phyloP scores from a whole-genome alignment of 2,888 invertebrate species.

The Anoplius nigerrimus region DNA sequence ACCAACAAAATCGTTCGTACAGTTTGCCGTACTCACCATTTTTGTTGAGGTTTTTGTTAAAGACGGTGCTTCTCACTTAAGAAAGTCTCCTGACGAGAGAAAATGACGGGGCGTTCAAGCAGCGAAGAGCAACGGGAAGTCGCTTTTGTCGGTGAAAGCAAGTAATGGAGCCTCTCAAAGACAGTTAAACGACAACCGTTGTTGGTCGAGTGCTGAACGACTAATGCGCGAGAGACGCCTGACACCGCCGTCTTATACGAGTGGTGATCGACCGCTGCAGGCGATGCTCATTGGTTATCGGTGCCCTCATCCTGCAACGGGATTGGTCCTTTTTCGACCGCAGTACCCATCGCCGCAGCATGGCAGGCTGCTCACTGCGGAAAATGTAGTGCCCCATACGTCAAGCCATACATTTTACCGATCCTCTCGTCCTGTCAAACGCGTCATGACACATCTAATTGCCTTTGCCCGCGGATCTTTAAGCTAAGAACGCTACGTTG shows the following conservation, averaged over 20 bases:
- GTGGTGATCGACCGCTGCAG: constrained; percentile 33
- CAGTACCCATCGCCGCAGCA: constrained; percentile 34
- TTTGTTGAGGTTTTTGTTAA: constrained; percentile 29
- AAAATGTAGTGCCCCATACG: constrained; percentile 33
- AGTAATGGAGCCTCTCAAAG: constrained; percentile 47
- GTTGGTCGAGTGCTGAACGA: constrained; percentile 36
- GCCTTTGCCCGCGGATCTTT: too few relatives aligned
- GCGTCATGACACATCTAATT: too few relatives aligned
- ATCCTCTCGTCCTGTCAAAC: too few relatives aligned
- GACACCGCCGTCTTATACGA: constrained; percentile 34
- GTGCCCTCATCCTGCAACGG: constrained; percentile 26
- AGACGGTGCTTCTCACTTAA: constrained; percentile 16
- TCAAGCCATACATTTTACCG: too few relatives aligned
- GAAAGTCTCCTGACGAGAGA: neutral
- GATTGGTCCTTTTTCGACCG: constrained; percentile 39
- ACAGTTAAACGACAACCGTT: constrained; percentile 28
- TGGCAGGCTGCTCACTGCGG: constrained; percentile 18
- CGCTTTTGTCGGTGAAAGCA: constrained; percentile 44
- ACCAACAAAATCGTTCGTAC: neutral
- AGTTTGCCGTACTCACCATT: constrained; percentile 39
- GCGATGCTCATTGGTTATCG: constrained; percentile 30
- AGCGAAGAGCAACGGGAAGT: constrained; percentile 9
- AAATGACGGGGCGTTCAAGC: too few relatives aligned
- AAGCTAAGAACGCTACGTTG: too few relatives aligned
- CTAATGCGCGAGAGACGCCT: constrained; percentile 47